Conservation (phyloP, 2,888 invertebrate genomes). For the Tenthredo mesomela region DNA sequence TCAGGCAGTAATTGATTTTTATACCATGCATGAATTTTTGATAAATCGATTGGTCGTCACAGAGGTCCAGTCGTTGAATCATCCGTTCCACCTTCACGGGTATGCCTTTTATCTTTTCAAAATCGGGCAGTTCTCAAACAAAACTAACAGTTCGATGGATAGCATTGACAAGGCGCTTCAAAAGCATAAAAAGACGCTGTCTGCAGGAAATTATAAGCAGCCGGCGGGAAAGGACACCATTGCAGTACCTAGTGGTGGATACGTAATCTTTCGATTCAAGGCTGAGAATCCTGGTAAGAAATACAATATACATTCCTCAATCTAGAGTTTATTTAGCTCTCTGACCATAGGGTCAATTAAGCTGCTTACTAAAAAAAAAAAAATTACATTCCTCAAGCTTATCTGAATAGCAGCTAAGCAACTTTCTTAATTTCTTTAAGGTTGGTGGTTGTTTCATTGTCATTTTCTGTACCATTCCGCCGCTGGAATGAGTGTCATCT, state of each 20-base stretch:
- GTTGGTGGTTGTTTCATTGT: slow-evolving; percentile 94
- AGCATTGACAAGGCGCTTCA: slow-evolving; percentile 69
- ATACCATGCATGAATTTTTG: not conserved
- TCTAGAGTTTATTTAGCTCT: too few species aligned
- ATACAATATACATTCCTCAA: too few species aligned
- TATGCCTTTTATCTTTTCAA: slow-evolving; percentile 90
- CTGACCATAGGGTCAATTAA: too few species aligned
- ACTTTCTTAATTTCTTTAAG: slow-evolving; percentile 67
- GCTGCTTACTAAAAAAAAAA: too few species aligned
- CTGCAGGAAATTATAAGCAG: not conserved
- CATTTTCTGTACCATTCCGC: slow-evolving; percentile 95
- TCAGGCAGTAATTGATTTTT: not conserved
- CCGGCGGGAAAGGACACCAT: slow-evolving; percentile 93
- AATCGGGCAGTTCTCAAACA: slow-evolving; percentile 81
- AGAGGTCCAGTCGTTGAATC: slow-evolving; percentile 91
- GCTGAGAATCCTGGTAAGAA: slow-evolving; percentile 88
- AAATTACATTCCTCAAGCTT: not conserved
- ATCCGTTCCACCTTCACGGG: slow-evolving; percentile 95
- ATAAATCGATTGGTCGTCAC: slow-evolving; percentile 65
- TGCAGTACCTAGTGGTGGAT: slow-evolving; percentile 94
- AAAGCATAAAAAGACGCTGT: slow-evolving; percentile 81
- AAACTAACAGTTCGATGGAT: not conserved
- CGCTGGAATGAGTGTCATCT: slow-evolving; percentile 91
- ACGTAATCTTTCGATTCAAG: slow-evolving; percentile 91
- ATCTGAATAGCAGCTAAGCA: not conserved